Base-by-base conservation (phyloP, 2,888 invertebrate genomes). In the Neria commutata region DNA sequence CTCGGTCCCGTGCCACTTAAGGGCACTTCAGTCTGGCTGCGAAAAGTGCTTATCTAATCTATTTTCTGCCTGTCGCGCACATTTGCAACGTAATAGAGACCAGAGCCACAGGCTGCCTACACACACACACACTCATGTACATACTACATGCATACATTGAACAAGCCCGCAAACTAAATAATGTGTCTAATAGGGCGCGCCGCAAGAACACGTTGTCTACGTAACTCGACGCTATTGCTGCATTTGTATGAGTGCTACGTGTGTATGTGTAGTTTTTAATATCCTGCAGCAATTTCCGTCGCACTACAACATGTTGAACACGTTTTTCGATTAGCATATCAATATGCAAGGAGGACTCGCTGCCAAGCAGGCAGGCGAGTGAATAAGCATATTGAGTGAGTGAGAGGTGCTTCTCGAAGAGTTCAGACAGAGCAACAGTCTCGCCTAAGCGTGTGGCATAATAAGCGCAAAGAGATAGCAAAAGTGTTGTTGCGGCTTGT, bases 241-340 rank as follows among this genome's bases (percentile, higher is more conserved):
- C n/a, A n/a, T n/a, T n/a, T n/a, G n/a, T 21, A 21, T 42, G 42
- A 19, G 14, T 42, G 4, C 42, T 42, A 5, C 42, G 19, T 19
- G 3, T 17, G 11, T 37, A 37, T 37, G 11, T 37, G 3, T 21
- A 29, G 19, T 42, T 19, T 19, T 4, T 17, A 6, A 42, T 42
- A 42, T 42, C 42, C 19, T 54, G 29, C 5, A 53, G 58, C 14
- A 6, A 5, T 19, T 6, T 21, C 17, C 21, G 37, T 14, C 42
- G 14, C 42, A 42, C 19, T 46, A 16, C 54, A 49, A 51, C 54
- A 55, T 64, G 64, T 58, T 50, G 65, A 65, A 68, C 71, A 71
- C 66, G 68, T 67, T 63, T 65, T 62, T 60, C 75, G 73, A 76
- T 74, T 74, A 74, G 74, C 74, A 74, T 74, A 74, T 76, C 76